These are phyloP conservation scores for Dolichoris vasculosae DNA, from an alignment of 1,140 invertebrate genomes.

Conservation along the genomic window DNA sequence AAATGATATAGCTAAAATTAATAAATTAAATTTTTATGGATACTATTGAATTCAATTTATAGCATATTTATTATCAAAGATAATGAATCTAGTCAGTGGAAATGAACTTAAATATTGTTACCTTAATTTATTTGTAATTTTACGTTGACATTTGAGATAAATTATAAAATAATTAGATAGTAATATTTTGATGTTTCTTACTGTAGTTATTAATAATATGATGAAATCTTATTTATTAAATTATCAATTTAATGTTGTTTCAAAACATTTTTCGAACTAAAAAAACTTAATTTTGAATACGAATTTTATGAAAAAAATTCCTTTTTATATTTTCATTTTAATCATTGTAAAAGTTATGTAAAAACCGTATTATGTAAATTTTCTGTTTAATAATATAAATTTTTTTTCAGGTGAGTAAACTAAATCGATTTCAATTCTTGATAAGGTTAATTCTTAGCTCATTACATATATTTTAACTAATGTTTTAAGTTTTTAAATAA, in stretches of 20 bases:
- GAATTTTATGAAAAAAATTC: neutral
- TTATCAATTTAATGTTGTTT: no score
- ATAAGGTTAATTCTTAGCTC: neutral
- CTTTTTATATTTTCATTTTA: neutral
- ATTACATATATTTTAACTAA: neutral
- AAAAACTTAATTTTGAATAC: no score
- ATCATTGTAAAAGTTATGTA: neutral
- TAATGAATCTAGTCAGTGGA: neutral
- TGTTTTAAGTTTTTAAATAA: neutral
- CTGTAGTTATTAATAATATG: no score
- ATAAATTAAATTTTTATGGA: no score
- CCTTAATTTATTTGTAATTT: neutral
- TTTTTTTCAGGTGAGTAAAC: slow-evolving; percentile 9
- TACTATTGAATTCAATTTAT: no score
- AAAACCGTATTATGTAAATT: neutral
- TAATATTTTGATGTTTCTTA: no score
- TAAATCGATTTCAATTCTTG: neutral
- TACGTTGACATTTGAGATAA: neutral
- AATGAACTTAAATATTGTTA: neutral
- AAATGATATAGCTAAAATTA: neutral
- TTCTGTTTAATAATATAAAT: neutral
- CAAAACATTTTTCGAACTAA: no score
- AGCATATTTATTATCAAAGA: neutral
- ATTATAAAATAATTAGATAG: no score
- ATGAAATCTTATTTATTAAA: no score